Conservation (phyloP, 92 coral and sea anemone genomes). For the Epizoanthus illoricatus region DNA sequence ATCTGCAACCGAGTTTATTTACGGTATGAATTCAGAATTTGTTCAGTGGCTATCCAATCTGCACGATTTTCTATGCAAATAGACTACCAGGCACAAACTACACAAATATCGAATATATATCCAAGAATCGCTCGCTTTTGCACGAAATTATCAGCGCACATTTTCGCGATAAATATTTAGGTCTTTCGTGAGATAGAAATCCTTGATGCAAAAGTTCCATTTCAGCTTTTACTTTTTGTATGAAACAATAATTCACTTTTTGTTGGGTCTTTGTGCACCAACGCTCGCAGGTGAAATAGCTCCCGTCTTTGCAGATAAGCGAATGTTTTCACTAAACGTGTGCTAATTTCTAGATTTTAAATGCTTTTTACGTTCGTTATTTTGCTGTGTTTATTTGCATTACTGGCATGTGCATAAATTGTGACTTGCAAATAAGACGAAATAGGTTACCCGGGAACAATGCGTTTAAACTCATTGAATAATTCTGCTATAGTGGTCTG, state of each 20-base stretch:
- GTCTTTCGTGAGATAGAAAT: background rate
- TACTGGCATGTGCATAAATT: background rate
- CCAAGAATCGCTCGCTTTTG: background rate
- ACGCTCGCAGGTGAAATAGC: background rate
- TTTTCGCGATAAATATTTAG: conserved; percentile 14
- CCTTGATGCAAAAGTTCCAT: conserved; percentile 7
- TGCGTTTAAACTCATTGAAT: background rate
- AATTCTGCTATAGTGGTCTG: conserved; percentile 4
- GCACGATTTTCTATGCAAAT: conserved; percentile 19
- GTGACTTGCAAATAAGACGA: background rate
- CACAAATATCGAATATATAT: background rate
- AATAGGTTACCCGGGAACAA: background rate
- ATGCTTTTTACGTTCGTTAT: background rate
- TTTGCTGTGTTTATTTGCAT: background rate
- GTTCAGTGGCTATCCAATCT: conserved; percentile 30
- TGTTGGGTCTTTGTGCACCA: conserved; percentile 4
- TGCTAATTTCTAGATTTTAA: background rate
- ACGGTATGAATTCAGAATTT: conserved; percentile 7
- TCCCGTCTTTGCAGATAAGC: background rate
- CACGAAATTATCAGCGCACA: conserved; percentile 18
- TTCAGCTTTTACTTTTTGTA: conserved; percentile 4
- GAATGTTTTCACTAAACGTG: background rate
- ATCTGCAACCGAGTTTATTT: background rate
- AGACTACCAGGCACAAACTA: background rate
- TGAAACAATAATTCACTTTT: background rate